Conservation (phyloP, 2,888 invertebrate species). For the Choreutis nemorana region DNA sequence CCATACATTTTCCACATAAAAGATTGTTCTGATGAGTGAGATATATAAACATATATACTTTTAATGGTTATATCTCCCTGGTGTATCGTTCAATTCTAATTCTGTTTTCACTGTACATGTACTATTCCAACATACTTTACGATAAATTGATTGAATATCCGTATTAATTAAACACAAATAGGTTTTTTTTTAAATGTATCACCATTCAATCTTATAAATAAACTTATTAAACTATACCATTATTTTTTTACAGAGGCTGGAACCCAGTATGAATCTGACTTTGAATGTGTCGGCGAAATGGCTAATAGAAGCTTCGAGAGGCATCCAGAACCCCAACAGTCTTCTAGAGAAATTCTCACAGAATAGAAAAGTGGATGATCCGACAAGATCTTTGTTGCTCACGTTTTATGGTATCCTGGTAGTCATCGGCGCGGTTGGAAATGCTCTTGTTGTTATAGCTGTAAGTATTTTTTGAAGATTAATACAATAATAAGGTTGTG, state of each 20-base stretch:
- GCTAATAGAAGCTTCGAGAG: constrained; percentile 50
- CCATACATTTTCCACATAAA: no score
- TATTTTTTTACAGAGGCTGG: constrained; percentile 41
- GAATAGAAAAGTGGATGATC: constrained; percentile 76
- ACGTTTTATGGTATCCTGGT: constrained; percentile 79
- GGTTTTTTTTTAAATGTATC: no score
- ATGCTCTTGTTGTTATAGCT: constrained; percentile 82
- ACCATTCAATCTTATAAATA: no score
- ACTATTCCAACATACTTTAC: no score
- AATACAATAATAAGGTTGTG: not conserved
- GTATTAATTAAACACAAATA: no score
- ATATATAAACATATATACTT: no score
- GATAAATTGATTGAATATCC: no score
- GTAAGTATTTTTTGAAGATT: constrained; percentile 33
- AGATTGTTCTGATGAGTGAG: no score
- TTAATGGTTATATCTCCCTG: no score
- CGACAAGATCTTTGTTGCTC: constrained; percentile 72
- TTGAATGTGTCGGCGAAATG: constrained; percentile 46
- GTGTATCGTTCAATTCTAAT: no score
- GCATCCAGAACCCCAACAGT: constrained; percentile 43
- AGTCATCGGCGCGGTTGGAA: constrained; percentile 83
- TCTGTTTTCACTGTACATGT: no score
- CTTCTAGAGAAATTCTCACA: constrained; percentile 70
- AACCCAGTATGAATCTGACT: constrained; percentile 41
- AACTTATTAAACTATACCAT: constrained; percentile 4